These are phyloP conservation scores for Sceloporus tristichus DNA, from an alignment of 2,113 vertebrate genomes.

Conservation along the genomic window DNA sequence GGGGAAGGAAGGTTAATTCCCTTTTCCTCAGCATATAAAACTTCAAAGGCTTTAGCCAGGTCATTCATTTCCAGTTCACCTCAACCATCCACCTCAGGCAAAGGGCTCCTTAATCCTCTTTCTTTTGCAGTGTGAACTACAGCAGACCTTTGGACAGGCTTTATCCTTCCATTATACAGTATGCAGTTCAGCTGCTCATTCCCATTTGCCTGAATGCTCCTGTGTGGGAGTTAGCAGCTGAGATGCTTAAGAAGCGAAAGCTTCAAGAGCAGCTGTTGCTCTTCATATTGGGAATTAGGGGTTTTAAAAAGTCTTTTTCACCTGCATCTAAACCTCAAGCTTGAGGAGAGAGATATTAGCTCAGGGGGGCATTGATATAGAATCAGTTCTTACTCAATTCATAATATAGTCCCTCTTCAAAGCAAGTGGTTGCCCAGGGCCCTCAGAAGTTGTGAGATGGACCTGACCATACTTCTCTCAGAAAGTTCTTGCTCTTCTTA, in stretches of 20 bases:
- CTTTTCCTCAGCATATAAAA: not conserved
- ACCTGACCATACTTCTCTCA: slow-evolving; percentile 21
- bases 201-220: not conserved
- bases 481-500: slow-evolving; percentile 70
- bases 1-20: not conserved
- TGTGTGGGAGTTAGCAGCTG: not conserved
- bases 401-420: not conserved
- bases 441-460: slow-evolving; percentile 55
- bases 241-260: not conserved
- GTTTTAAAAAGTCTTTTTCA: not conserved
- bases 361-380: not conserved
- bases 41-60: not conserved
- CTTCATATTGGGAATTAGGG: not conserved
- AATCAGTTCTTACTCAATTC: not conserved
- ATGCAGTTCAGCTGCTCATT: not conserved
- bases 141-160: not conserved
- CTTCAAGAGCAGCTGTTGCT: not conserved
- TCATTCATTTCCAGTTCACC: not conserved
- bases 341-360: not conserved
- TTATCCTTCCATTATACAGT: not conserved
- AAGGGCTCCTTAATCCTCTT: not conserved
- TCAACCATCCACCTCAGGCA: not conserved
- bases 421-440: not conserved
- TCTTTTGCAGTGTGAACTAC: not conserved
- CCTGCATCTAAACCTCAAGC: not conserved